Conservation (phyloP, 2,888 invertebrate species). For the Yponomeuta cagnagella region DNA sequence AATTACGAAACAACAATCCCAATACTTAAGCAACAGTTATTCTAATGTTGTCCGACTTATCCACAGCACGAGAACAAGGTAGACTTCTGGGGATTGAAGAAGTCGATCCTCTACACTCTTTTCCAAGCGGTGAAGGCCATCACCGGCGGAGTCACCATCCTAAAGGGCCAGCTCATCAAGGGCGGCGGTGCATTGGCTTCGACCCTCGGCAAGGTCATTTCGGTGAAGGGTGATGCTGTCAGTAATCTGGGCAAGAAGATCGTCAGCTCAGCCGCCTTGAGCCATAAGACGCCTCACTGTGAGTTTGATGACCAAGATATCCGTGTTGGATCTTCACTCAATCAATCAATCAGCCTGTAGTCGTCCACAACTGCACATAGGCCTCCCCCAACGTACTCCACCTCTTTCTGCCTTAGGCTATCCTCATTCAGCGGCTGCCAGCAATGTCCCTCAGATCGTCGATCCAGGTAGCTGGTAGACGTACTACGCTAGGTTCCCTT, state of each 20-base stretch:
- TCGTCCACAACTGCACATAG: neutral
- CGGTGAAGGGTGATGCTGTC: slow-evolving; percentile 86
- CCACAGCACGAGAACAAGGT: slow-evolving; percentile 61
- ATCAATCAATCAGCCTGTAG: neutral
- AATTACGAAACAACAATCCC: no score
- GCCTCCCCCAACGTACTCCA: neutral
- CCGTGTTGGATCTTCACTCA: no score
- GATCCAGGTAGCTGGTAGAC: no score
- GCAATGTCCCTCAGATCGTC: no score
- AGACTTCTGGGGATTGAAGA: slow-evolving; percentile 86
- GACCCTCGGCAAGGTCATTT: slow-evolving; percentile 76
- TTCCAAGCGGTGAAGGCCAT: slow-evolving; percentile 93
- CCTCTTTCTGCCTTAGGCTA: neutral
- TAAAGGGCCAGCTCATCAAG: slow-evolving; percentile 91
- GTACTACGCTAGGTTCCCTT: no score
- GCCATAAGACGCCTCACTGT: slow-evolving; percentile 64
- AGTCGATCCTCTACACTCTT: slow-evolving; percentile 86
- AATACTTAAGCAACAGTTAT: neutral
- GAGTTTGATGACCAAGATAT: slow-evolving; percentile 25
- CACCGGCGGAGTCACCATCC: slow-evolving; percentile 89
- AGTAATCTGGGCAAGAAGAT: slow-evolving; percentile 87
- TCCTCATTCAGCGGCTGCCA: no score
- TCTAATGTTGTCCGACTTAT: neutral
- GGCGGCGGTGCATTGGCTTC: slow-evolving; percentile 81
- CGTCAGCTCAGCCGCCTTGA: slow-evolving; percentile 83